These are phyloP conservation scores for Aeoliscus strigatus DNA, from an alignment of 2,797 vertebrate genomes.

Conservation along the genomic window DNA sequence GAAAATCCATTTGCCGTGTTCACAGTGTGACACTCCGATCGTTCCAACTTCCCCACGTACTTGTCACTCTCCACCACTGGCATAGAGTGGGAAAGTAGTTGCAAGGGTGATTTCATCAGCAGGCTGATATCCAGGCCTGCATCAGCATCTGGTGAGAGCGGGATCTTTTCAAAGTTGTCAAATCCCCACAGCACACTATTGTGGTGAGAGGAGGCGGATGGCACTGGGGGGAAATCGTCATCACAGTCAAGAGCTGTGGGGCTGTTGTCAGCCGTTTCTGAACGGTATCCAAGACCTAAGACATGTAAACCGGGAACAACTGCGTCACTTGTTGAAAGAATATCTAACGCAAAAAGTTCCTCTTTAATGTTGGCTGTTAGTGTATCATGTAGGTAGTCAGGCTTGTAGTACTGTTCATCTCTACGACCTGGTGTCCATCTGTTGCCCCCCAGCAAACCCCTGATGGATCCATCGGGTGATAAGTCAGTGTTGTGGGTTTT, in stretches of 20 bases:
- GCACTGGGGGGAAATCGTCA: conserved; percentile 33
- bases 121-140: conserved; percentile 42
- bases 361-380: conserved; percentile 19
- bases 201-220: conserved; percentile 35
- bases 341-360: conserved; percentile 5
- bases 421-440: conserved; percentile 2
- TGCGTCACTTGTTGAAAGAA: conserved; percentile 37
- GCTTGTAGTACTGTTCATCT: conserved; percentile 11
- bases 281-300: conserved; percentile 17
- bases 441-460: conserved; percentile 11
- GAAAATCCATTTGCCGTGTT: conserved; percentile 17
- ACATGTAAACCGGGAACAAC: conserved; percentile 44
- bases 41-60: conserved; percentile 18
- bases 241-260: conserved; percentile 14
- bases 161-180: conserved; percentile 76
- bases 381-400: conserved; percentile 8
- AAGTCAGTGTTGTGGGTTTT: conserved; percentile 5
- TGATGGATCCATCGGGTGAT: conserved; percentile 2
- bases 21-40: conserved; percentile 16
- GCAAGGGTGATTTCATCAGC: conserved; percentile 38
- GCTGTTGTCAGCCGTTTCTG: conserved; percentile 16
- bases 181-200: conserved; percentile 38
- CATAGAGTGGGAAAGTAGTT: conserved; percentile 11
- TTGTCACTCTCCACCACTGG: conserved; percentile 21
- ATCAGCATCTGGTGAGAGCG: conserved; percentile 52